A percentile compares a stretch with the other conserved stretches of the same genome.
phyloP scores from a whole-genome alignment of 1,140 invertebrate species.

The Bombus polaris region DNA sequence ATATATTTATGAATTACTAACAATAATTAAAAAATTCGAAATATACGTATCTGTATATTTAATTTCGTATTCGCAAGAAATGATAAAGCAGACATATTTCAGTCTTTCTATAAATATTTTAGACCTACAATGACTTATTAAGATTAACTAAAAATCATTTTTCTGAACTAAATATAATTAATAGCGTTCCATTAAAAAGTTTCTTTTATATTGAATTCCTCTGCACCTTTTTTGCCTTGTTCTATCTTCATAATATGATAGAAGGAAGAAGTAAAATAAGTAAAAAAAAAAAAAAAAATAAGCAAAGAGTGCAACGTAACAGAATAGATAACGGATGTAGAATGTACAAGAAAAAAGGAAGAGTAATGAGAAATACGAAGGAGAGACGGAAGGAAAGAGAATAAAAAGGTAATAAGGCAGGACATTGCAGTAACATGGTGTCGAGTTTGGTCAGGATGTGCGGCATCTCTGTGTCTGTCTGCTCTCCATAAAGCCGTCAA shows the following conservation, averaged over 20 bases:
- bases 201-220: not conserved
- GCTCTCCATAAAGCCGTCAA: conserved; percentile 37
- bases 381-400: not conserved
- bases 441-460: conserved; percentile 44
- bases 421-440: conserved; percentile 34
- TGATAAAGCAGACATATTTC: not conserved
- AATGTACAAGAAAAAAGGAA: not conserved
- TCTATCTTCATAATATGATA: not conserved
- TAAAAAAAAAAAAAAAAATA: too few species aligned
- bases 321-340: not conserved
- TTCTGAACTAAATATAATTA: not conserved
- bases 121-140: too few species aligned
- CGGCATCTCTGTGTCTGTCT: conserved; percentile 46
- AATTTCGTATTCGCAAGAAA: not conserved
- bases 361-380: not conserved
- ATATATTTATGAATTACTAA: not conserved
- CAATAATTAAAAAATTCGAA: not conserved
- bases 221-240: not conserved
- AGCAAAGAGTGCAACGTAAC: not conserved
- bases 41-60: not conserved
- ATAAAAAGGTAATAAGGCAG: conserved; percentile 9
- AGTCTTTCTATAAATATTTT: not conserved
- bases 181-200: not conserved
- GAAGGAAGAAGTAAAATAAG: not conserved
- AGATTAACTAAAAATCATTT: too few species aligned